A percentile compares a stretch with the other conserved stretches of the same genome.
Conservation (phyloP, 1,140 invertebrate genomes). For the Leptinotarsa texana region DNA sequence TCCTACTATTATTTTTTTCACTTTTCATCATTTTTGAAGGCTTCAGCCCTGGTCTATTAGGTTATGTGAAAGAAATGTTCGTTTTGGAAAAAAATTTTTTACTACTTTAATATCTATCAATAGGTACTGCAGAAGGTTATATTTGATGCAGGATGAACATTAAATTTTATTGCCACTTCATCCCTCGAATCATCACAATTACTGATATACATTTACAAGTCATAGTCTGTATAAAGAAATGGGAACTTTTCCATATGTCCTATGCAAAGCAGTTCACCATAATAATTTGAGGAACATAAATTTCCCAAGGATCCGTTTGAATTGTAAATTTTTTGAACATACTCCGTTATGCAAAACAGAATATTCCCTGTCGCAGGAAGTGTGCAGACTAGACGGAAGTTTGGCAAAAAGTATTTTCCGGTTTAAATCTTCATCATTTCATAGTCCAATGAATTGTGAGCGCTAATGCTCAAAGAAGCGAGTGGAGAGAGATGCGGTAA, state of each 20-base stretch:
- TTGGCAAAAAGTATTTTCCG: slow-evolving; percentile 26
- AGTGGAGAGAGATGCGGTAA: slow-evolving; percentile 4
- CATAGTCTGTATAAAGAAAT: background rate
- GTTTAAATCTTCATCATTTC: slow-evolving; percentile 26
- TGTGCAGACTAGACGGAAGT: slow-evolving; percentile 17
- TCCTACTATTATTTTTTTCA: too few relatives aligned
- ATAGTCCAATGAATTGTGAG: slow-evolving; percentile 22
- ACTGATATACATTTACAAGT: background rate
- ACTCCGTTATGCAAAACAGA: slow-evolving; percentile 23
- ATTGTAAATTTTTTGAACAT: slow-evolving; percentile 26
- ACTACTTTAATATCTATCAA: too few relatives aligned
- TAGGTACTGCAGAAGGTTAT: too few relatives aligned
- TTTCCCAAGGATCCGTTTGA: slow-evolving; percentile 20
- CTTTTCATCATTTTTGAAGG: too few relatives aligned
- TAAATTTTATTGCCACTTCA: too few relatives aligned
- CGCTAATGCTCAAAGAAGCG: slow-evolving; percentile 17
- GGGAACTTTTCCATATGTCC: slow-evolving; percentile 23
- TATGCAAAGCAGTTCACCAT: slow-evolving; percentile 16
- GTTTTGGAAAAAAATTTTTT: too few relatives aligned
- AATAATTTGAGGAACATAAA: slow-evolving; percentile 22
- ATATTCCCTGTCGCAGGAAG: slow-evolving; percentile 14
- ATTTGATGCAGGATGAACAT: too few relatives aligned
- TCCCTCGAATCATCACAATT: too few relatives aligned
- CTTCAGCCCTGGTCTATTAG: too few relatives aligned
- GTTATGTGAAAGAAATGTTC: too few relatives aligned